Evolutionary conservation across 2,113 vertebrate species (phyloP), one percentile per base, ranked within the genome.

Genomic region (Trichechus manatus): DNA sequence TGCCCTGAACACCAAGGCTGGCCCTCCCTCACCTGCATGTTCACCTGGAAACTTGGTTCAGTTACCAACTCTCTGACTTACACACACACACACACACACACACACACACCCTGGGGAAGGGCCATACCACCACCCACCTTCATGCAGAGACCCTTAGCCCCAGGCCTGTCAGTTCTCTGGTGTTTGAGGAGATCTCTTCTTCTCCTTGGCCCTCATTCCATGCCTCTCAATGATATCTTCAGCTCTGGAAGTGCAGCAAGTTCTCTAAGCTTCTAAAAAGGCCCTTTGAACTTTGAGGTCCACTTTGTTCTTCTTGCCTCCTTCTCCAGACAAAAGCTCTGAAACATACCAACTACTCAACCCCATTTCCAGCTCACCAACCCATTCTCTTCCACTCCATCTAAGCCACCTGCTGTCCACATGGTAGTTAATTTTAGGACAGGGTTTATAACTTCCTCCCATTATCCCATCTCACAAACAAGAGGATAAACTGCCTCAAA

Each of bases 151-250:
- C 75, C 61, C 19, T 3, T 44, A 39, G 82, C 59, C 80, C 44
- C 31, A 27, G 56, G 5, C 36, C 36, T 66, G 19, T 77, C 29
- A 13, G 44, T 7, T 29, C 31, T 70, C 56, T 25, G 39, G 27
- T 20, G 9, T 17, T 0, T 33, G 47, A 42, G 53, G 33, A 1
- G 20, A 6, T 42, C 15, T 42, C 53, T 63, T 59, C 44, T 29
- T 81, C 47, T 63, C 53, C 36, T 31, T 36, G 27, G 25, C 25
- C 64, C 39, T 80, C 33, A 53, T 23, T 47, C 44, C 29, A 9
- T 0, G 20, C 53, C 53, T 64, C 31, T 42, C 7, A 5, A 14
- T 63, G 31, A 36, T 70, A 50, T 9, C 0, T 1, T 0, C 4
- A 2, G 31, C 23, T 91, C 50, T 61, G 53, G 39, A 70, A 56